These are phyloP conservation scores for Pongo pygmaeus DNA, from an alignment of 2,113 vertebrate genomes.

Conservation along the genomic window DNA sequence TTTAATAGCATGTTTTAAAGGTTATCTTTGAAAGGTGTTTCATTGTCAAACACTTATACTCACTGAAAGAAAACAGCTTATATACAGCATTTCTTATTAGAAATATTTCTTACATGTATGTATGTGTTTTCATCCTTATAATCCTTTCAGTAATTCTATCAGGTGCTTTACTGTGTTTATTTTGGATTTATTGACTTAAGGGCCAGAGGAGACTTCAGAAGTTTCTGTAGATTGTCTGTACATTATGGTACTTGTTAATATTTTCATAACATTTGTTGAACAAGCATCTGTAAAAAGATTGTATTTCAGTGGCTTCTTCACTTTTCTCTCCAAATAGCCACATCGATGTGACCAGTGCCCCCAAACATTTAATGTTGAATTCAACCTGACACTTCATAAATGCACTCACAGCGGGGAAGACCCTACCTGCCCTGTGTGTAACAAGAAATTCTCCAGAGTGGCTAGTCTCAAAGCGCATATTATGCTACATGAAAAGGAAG, in stretches of 20 bases:
- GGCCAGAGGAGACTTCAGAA: neutral
- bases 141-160: neutral
- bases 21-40: too few species aligned
- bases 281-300: neutral
- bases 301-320: slow-evolving; percentile 69
- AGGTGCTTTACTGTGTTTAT: neutral
- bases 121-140: neutral
- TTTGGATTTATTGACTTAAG: neutral
- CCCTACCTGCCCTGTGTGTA: slow-evolving; percentile 94
- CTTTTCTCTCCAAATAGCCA: slow-evolving; percentile 87
- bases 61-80: neutral
- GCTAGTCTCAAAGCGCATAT: slow-evolving; percentile 98
- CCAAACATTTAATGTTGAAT: slow-evolving; percentile 97
- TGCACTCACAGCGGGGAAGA: slow-evolving; percentile 94
- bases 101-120: neutral
- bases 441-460: slow-evolving; percentile 96
- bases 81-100: neutral
- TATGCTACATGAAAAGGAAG: slow-evolving; percentile 98
- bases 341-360: slow-evolving; percentile 97
- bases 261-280: neutral
- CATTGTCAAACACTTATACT: too few species aligned
- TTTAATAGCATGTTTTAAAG: too few species aligned
- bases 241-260: neutral
- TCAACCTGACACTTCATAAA: slow-evolving; percentile 97
- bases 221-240: neutral